Evolutionary conservation across 2,797 vertebrate genomes (phyloP), one percentile per base, ranked within the genome.

Genomic region (Nothura maculosa): DNA sequence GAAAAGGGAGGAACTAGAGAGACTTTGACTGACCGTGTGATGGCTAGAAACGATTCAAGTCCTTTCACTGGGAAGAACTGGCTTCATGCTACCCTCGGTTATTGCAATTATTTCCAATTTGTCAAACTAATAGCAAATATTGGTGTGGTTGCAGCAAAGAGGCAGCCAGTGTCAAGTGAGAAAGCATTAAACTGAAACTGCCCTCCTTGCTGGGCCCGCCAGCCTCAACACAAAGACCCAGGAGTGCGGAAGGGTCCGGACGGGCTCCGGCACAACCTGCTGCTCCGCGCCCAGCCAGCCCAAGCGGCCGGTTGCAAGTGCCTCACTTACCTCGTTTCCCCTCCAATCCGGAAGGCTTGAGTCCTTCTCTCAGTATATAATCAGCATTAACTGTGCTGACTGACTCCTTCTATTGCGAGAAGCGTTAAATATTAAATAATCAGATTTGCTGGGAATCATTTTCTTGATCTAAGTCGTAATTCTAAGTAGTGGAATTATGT

Each of bases 401-500:
- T 14, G 77, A 28, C 55, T 12, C 12, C 0, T 20, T 58, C 80
- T 72, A 28, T 6, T 52, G 22, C 50, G 38, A 69, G 22, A 80
- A 80, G 7, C 42, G 47, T 52, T 27, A 52, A 58, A 76, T 85
- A 63, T 28, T 36, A 79, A 58, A 34, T 16, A 57, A 84, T 48
- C 30, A 76, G 0, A 17, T 89, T 73, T 50, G 42, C 10, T 17
- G 48, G 42, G 12, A n/a, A n/a, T n/a, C 64, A 17, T 11, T 72
- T 52, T 62, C 25, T 32, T 54, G 70, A 25, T 45, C n/a, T n/a
- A n/a, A n/a, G n/a, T n/a, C n/a, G n/a, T n/a, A n/a, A n/a, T n/a
- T n/a, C 73, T 24, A 73, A 24, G 28, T 50, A 42, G 4, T 1
- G 0, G 5, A 60, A 11, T 7, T 58, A 28, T 1, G 50, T 52